phyloP scores from a whole-genome alignment of 1,140 invertebrate genomes.

The Xylocopa sonorina region DNA sequence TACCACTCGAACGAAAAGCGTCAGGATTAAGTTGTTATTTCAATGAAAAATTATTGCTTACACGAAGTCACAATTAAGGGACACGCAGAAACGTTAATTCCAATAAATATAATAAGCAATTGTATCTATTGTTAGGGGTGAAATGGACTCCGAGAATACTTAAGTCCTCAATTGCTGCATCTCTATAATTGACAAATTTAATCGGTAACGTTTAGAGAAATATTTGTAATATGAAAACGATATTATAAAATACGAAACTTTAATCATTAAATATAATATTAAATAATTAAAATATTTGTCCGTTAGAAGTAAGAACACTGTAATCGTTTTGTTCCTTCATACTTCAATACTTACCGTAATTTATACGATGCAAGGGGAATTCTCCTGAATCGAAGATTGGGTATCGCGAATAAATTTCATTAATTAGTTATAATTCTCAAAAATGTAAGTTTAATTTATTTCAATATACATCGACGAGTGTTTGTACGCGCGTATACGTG shows the following conservation, averaged over 20 bases:
- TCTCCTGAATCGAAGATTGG: background rate
- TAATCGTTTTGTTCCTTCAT: too few relatives aligned
- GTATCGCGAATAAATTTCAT: conserved; percentile 11
- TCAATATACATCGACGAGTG: conserved; percentile 74
- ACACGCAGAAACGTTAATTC: too few relatives aligned
- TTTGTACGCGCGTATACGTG: conserved; percentile 50
- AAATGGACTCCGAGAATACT: too few relatives aligned
- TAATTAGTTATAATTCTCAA: conserved; percentile 73
- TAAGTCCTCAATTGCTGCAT: too few relatives aligned
- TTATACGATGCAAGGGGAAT: background rate
- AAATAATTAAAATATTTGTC: background rate
- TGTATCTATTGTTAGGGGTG: too few relatives aligned
- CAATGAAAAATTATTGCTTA: background rate
- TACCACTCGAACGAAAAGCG: background rate
- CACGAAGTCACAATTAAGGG: too few relatives aligned
- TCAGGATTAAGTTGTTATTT: background rate
- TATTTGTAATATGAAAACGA: too few relatives aligned
- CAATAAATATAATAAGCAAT: too few relatives aligned
- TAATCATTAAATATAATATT: background rate
- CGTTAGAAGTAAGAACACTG: too few relatives aligned
- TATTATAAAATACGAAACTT: background rate
- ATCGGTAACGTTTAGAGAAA: too few relatives aligned
- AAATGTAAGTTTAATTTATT: conserved; percentile 78
- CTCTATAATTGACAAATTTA: too few relatives aligned
- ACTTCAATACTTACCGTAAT: background rate